Base-by-base conservation (phyloP, 2,888 invertebrate genomes). In the Melanotus villosus region DNA sequence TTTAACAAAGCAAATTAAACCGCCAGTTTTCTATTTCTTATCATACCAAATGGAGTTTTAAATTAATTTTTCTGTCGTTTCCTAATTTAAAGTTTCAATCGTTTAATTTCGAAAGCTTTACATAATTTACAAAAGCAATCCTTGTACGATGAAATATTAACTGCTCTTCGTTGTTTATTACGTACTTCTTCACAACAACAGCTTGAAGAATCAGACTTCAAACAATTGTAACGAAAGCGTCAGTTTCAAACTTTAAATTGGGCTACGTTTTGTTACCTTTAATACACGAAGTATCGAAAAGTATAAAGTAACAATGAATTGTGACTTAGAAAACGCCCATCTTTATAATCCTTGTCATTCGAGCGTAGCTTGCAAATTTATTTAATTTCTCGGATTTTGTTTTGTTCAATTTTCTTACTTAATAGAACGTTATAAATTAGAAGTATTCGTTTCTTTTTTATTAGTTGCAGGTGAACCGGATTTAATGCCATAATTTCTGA, bases 1-100 rank as follows among this genome's bases (percentile, higher is more conserved):
- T 14, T 23, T 21, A 47, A 47, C 21, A 23, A 47, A 47, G 47
- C 12, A 47, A 47, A 47, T 47, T 47, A 47, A 47, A 47, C 23
- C 19, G 47, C 47, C 47, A 47, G 47, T 23, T 47, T 47, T 47
- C 47, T 47, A 47, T 47, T 23, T 47, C 47, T 47, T 23, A 47
- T 47, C 23, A 47, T 47, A 47, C 47, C 12, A 47, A 12, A 47
- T 9, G 23, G 47, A 47, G 23, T 23, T 26, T 26, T 41, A 14
- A 57, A 57, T 57, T 23, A 57, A 57, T 57, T 38, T 41, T 57
- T 57, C 41, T n/a, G 14, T 57, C n/a, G 19, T 23, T 57, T 14
- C 38, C 38, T 12, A 26, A 41, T 57, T 23, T 34, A 38, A 57
- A 57, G 26, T 57, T 57, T 57, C 41, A 57, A 57, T 57, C 57